Evolutionary conservation across 2,113 vertebrate species (phyloP).

Genomic region (Eubucco bourcierii): DNA sequence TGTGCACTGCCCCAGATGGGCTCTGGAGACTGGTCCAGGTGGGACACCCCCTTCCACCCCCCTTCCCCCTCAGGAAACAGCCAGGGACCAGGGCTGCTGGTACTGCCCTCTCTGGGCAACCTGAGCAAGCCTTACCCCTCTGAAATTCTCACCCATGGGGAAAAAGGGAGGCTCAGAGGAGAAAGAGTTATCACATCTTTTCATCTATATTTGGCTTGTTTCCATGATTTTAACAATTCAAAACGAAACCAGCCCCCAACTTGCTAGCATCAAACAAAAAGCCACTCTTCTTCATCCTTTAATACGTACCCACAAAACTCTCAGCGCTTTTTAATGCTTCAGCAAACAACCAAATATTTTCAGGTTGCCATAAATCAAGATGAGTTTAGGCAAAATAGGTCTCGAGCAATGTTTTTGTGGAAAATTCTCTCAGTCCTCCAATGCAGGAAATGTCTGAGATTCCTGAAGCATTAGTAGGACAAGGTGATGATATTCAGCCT

Average conservation of each 20-base stretch:
- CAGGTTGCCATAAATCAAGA: not conserved
- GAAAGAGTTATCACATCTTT: not conserved
- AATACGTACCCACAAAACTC: not conserved
- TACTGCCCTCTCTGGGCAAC: not conserved
- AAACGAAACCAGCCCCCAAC: accelerated
- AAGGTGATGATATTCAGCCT: not conserved
- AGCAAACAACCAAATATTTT: not conserved
- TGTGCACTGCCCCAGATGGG: not conserved
- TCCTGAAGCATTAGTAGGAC: not conserved
- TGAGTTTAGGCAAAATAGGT: constrained; percentile 29
- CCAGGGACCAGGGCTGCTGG: not conserved
- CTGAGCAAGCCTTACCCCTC: not conserved
- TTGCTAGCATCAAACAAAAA: not conserved
- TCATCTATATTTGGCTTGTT: not conserved
- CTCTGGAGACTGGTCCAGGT: not conserved
- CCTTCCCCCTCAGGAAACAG: accelerated
- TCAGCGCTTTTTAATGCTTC: not conserved
- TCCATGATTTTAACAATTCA: not conserved
- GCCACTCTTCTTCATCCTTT: not conserved
- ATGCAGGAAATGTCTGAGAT: constrained; percentile 46
- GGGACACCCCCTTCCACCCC: not conserved
- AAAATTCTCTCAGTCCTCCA: constrained; percentile 11
- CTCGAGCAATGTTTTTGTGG: constrained; percentile 14
- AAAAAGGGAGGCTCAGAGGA: not conserved
- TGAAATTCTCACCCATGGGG: accelerated